Base-by-base conservation (phyloP, 2,888 invertebrate genomes). In the Blastobasis adustella region DNA sequence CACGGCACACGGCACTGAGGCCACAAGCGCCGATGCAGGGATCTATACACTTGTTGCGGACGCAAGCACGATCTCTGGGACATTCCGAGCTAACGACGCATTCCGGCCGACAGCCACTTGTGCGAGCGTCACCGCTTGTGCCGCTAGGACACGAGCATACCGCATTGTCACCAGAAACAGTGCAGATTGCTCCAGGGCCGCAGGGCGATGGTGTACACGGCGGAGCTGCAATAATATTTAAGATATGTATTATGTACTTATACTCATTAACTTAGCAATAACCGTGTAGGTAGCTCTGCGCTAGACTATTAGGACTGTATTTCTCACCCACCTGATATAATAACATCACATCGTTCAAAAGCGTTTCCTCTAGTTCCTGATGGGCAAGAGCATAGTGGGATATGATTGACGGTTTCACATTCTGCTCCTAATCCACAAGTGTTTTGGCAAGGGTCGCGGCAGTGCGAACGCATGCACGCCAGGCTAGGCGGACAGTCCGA, bases 1-100 rank as follows among this genome's bases (percentile, higher is more conserved):
- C 89, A 51, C 88, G 92, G 67, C 97, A 97, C 55, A 91, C 75
- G 1, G 97, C 95, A 36, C 91, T 92, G 64, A 91, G 91, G 54
- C 96, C 96, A 61, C 96, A 96, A n/a, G 93, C 91, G 40, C 94
- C 94, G 2, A 92, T 90, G 65, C 96, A 96, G 7, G 96, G 95
- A 69, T 96, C 94, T 4, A 93, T 82, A 67, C 96, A 96, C 74
- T 93, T 86, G 93, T 95, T 82, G 63, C 93, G 93, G 4, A 93
- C 90, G 64, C 96, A 96, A 37, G 95, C 93, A 49, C 91, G 92
- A 71, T 95, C 92, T 49, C 93, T 91, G 6, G 93, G 81, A 71
- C 96, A 96, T 70, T 96, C 96, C 0, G 95, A 92, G 72, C 93
- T 95, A 38, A 95, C 92, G 1, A 95, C 92, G 74, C 96, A 96